These are phyloP conservation scores for Cacatua alba DNA, from an alignment of 2,113 vertebrate species.

Conservation along the genomic window DNA sequence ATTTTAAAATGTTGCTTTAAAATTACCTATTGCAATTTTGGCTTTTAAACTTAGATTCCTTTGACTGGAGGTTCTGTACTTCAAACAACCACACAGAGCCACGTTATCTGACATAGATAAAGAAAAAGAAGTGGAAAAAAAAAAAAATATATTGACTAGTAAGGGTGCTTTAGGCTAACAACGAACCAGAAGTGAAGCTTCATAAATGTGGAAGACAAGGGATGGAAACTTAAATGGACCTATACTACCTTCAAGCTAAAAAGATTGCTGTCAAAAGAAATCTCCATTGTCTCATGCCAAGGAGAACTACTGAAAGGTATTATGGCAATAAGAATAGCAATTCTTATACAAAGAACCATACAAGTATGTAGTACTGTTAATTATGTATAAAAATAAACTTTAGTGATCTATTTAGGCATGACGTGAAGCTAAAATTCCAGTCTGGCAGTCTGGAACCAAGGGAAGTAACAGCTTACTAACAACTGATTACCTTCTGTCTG, in stretches of 20 bases:
- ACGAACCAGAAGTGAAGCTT: not conserved
- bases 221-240: not conserved
- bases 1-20: not conserved
- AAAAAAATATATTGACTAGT: not conserved
- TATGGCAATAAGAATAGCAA: not conserved
- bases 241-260: not conserved
- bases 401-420: not conserved
- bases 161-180: not conserved
- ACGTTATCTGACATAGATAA: not conserved
- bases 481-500: not conserved
- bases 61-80: not conserved
- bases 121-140: not conserved
- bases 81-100: not conserved
- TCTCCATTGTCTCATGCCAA: accelerated
- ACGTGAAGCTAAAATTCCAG: not conserved
- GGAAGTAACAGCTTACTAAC: not conserved
- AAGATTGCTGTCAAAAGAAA: not conserved
- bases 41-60: not conserved
- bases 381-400: not conserved
- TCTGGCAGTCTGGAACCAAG: not conserved
- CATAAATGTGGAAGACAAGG: not conserved
- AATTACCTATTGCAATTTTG: not conserved
- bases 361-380: not conserved
- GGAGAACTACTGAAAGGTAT: not conserved
- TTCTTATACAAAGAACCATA: not conserved